phyloP scores from a whole-genome alignment of 2,797 vertebrate genomes.

The Ibycter americanus region DNA sequence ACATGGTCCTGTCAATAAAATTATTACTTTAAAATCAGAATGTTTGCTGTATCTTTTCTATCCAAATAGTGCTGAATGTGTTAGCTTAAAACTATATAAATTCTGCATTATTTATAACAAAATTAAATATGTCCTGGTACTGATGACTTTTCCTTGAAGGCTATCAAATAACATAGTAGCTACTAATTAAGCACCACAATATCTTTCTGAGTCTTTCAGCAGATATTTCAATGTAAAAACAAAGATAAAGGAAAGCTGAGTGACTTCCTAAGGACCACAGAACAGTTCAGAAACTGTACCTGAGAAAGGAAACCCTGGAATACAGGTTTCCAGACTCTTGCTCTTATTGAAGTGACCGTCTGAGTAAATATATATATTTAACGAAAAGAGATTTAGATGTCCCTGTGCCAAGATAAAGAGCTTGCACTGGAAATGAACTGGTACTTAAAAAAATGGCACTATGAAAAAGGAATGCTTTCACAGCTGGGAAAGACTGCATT shows the following conservation, averaged over 20 bases:
- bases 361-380: constrained; percentile 20
- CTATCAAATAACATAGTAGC: background rate
- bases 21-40: background rate
- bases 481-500: background rate
- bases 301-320: background rate
- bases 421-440: background rate
- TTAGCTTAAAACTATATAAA: background rate
- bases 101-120: background rate
- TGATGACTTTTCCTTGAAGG: background rate
- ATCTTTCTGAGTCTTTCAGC: background rate
- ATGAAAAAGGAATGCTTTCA: background rate
- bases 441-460: background rate
- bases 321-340: background rate
- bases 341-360: background rate
- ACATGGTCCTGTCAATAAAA: background rate
- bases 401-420: constrained; percentile 11
- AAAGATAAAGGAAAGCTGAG: background rate
- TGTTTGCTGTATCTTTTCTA: background rate
- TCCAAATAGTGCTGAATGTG: background rate
- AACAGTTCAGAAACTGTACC: background rate
- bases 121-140: background rate
- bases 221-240: background rate
- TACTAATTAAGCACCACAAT: background rate
- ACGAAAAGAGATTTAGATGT: constrained; percentile 3
- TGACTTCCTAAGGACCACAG: background rate